Base-by-base conservation (phyloP, 2,888 invertebrate genomes). In the Plebejus argus region DNA sequence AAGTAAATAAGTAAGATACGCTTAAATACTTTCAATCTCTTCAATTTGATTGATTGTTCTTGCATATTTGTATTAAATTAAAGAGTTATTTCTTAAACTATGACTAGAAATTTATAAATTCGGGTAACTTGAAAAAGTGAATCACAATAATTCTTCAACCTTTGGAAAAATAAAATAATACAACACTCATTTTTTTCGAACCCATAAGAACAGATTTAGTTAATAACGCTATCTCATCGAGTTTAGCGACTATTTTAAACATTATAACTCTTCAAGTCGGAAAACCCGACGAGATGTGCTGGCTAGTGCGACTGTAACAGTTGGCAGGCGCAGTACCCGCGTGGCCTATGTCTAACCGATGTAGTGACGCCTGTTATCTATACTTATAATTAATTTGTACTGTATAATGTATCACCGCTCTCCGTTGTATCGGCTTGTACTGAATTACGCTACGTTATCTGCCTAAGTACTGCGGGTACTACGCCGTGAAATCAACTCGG, bases 341-440 rank as follows among this genome's bases (percentile, higher is more conserved):
- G 90, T 90, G 91, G 76, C 79, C 81, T 82, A 84, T 82, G 78
- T 81, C 84, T 86, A 86, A 85, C 85, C 56, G 84, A 81, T 85
- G 87, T 86, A 84, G 82, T 84, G 84, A 84, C 86, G 83, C 85
- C 86, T 85, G 86, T 86, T 84, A 12, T 85, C 88, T 90, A 90
- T 83, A 83, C 91, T 93, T 92, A 93, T 88, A 84, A 90, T 88
- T 93, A 93, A 92, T 93, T 93, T 93, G 93, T 93, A 93, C 93
- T 93, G 91, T 86, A 83, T 81, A 85, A 86, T 88, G 86, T 89
- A 86, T 85, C 87, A 90, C 91, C 91, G 88, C 88, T 80, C 91
- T 82, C 90, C 92, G 90, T 85, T 91, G 88, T 83, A 86, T 83
- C 88, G 82, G 86, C 91, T 92, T 91, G 92, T 93, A 93, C 92